Evolutionary conservation across 2,888 invertebrate species (phyloP), one percentile per base, ranked within the genome.

Genomic region (Meiosimyza decipiens): DNA sequence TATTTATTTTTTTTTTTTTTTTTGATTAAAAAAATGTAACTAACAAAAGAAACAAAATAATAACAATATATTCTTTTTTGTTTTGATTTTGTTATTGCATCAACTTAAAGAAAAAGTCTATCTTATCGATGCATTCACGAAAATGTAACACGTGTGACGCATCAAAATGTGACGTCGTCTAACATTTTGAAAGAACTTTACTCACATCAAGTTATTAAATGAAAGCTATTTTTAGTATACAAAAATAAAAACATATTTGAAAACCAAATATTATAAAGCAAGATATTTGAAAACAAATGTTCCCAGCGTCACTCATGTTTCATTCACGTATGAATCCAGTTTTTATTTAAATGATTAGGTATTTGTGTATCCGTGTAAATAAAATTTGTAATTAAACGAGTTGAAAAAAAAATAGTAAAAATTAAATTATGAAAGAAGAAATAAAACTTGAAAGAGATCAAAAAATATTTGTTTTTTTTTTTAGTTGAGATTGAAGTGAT

Each of bases 381-480:
- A 70, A 74, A 68, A 75, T 74, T 71, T 74, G 72, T 74, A 62
- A 64, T 72, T 70, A 74, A 71, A 73, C 63, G 50, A 57, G 16
- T 66, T 18, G n/a, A 73, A 57, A 73, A 71, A 73, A 71, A 50
- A 51, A 59, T 40, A 67, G 33, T 67, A 71, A 71, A 55, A 55
- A 72, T 54, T 63, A 73, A 66, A 62, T 75, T 72, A 72, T 70
- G 73, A 73, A 71, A 74, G 72, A 74, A 71, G 74, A 76, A 75
- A 71, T 70, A 71, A 71, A 76, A 76, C 57, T 74, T 74, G 54
- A 75, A 78, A 79, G 76, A 78, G 76, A 77, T 79, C 77, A 76
- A 78, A 78, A 79, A 74, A 72, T 75, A 49, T 79, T 75, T 76
- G 71, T 66, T 71, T 74, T 74, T 69, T 74, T 64, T 72, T 65